Percentiles rank a stretch among this genome's conserved stretches.
Conservation (phyloP, 2,888 invertebrate genomes). For the Callinectes sapidus region DNA sequence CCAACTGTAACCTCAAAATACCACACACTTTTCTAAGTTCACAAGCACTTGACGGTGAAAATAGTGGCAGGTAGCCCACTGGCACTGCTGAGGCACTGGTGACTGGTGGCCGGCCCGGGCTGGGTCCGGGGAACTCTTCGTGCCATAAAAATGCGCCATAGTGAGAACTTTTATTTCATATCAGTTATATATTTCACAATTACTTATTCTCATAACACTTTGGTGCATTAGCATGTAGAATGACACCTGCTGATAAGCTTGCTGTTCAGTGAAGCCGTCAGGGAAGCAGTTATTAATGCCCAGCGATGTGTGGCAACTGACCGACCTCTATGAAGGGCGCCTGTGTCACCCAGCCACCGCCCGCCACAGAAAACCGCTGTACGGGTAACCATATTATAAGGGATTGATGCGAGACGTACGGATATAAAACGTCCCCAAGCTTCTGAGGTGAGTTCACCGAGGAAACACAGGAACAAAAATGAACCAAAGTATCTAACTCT, state of each 20-base stretch:
- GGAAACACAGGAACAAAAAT: background rate
- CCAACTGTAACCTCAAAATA: background rate
- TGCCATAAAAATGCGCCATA: background rate
- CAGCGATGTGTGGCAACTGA: constrained; percentile 39
- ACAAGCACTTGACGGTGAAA: constrained; percentile 17
- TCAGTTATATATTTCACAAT: background rate
- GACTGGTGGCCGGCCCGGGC: constrained; percentile 6
- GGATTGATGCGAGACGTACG: background rate
- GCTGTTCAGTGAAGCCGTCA: background rate
- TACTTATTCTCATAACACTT: background rate
- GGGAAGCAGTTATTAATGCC: background rate
- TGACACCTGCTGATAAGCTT: constrained; percentile 3
- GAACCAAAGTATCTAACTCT: background rate
- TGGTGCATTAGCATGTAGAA: background rate
- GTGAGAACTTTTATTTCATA: background rate
- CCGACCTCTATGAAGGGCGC: constrained; percentile 55
- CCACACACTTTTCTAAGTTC: constrained; percentile 25
- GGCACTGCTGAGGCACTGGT: constrained; percentile 24
- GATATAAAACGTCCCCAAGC: background rate
- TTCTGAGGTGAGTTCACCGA: background rate
- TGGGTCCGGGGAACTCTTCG: background rate
- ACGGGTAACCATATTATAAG: background rate
- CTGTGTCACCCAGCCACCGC: constrained; percentile 41
- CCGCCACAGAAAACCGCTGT: constrained; percentile 47
- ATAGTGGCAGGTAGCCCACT: constrained; percentile 16